A percentile compares a stretch with the other conserved stretches of the same genome.
phyloP scores from a whole-genome alignment of 1,140 invertebrate genomes.

The Heliconius hewitsoni region DNA sequence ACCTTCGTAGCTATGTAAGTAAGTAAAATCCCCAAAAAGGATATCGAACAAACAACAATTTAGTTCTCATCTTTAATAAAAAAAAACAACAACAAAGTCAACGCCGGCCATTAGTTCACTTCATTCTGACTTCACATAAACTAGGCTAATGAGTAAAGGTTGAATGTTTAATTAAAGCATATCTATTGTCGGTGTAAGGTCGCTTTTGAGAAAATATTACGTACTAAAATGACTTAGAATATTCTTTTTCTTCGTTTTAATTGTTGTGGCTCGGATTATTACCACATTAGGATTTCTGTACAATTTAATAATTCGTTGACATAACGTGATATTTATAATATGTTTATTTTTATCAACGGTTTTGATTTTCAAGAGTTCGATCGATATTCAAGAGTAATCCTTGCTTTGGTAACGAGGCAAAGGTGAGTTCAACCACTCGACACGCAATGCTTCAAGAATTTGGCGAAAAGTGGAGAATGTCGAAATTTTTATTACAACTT shows the following conservation, averaged over 20 bases:
- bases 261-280: not conserved
- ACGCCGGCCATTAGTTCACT: slow-evolving; percentile 3
- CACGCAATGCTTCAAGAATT: not conserved
- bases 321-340: not conserved
- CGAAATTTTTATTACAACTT: too few species aligned
- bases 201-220: slow-evolving; percentile 14
- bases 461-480: not conserved
- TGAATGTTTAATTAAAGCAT: slow-evolving; percentile 9
- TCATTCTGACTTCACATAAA: not conserved
- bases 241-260: not conserved
- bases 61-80: too few species aligned
- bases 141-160: slow-evolving; percentile 13
- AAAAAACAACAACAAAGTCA: not conserved
- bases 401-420: not conserved
- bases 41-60: too few species aligned
- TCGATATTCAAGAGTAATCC: too few species aligned
- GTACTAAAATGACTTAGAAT: not conserved
- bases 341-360: too few species aligned
- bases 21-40: too few species aligned
- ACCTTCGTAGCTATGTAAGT: too few species aligned
- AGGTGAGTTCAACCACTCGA: not conserved
- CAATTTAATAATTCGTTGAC: not conserved
- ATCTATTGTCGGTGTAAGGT: slow-evolving; percentile 10
- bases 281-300: not conserved
- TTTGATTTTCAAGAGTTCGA: too few species aligned